These are phyloP conservation scores for Drosophila cognata DNA, from an alignment of 2,888 invertebrate species.

Conservation along the genomic window DNA sequence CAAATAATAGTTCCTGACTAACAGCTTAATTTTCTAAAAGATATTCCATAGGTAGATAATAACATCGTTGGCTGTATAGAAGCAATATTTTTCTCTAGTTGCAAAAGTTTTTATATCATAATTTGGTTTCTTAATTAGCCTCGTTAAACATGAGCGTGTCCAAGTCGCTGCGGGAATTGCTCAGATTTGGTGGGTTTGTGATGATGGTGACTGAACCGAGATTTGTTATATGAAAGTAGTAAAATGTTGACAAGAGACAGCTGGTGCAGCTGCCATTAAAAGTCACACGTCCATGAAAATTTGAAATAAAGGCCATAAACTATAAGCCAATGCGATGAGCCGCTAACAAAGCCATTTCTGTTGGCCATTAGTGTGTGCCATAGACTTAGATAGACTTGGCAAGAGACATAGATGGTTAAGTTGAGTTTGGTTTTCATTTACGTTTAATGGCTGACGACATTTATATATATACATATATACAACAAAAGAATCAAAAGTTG, in stretches of 20 bases:
- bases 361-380: constrained; percentile 57
- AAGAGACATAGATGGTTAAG: constrained; percentile 23
- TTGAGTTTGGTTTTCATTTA: constrained; percentile 53
- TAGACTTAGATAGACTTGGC: constrained; percentile 9
- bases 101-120: not conserved
- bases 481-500: constrained; percentile 25
- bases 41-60: not conserved
- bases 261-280: constrained; percentile 44
- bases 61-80: not conserved
- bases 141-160: not conserved
- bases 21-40: not conserved
- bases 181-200: constrained; percentile 30
- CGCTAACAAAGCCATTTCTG: constrained; percentile 6
- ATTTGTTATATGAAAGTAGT: constrained; percentile 1
- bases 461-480: constrained; percentile 7
- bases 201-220: constrained; percentile 21
- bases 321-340: constrained; percentile 18
- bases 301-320: constrained; percentile 50
- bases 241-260: constrained; percentile 15
- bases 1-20: not conserved
- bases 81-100: not conserved
- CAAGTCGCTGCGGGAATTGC: constrained; percentile 28
- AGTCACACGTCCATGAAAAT: constrained; percentile 51
- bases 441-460: constrained; percentile 48
- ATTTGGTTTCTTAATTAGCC: not conserved